Percentiles rank a stretch among this genome's conserved stretches.
These are phyloP conservation scores for Ips nitidus DNA, from an alignment of 1,140 invertebrate species.

Conservation along the genomic window DNA sequence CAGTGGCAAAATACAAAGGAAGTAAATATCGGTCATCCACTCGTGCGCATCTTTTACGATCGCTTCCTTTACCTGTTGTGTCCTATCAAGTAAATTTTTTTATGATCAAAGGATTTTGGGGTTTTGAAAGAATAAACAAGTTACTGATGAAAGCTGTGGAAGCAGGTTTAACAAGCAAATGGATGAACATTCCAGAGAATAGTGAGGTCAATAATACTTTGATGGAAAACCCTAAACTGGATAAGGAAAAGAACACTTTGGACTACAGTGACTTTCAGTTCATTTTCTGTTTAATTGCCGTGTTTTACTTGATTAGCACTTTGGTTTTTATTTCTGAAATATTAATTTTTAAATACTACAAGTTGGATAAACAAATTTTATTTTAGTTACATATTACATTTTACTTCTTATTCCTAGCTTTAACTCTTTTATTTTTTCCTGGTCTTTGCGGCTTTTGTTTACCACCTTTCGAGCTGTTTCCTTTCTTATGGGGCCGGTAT, in stretches of 20 bases:
- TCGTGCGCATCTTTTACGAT: conserved; percentile 4
- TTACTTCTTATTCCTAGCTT: conserved; percentile 37
- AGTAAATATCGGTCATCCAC: conserved; percentile 5
- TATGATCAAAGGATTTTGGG: conserved; percentile 33
- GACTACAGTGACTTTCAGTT: conserved; percentile 14
- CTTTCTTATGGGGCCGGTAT: conserved; percentile 46
- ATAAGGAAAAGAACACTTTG: conserved; percentile 4
- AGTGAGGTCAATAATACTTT: background rate
- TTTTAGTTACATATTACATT: no score
- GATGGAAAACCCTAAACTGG: background rate
- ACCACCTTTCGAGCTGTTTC: conserved; percentile 18
- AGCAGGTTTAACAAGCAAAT: conserved; percentile 18
- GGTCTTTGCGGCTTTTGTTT: conserved; percentile 34
- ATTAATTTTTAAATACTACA: background rate
- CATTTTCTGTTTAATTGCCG: conserved; percentile 8
- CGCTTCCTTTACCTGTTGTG: conserved; percentile 5
- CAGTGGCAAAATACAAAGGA: conserved; percentile 7
- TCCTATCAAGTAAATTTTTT: conserved; percentile 23
- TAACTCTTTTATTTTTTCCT: conserved; percentile 46
- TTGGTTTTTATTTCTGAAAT: background rate
- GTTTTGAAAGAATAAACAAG: conserved; percentile 16
- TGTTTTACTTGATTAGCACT: background rate
- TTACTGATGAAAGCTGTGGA: conserved; percentile 15
- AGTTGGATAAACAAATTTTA: background rate
- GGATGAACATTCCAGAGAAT: conserved; percentile 16